These are phyloP conservation scores for Cecidostiba fungosa DNA, from an alignment of 2,888 invertebrate species.

Conservation along the genomic window DNA sequence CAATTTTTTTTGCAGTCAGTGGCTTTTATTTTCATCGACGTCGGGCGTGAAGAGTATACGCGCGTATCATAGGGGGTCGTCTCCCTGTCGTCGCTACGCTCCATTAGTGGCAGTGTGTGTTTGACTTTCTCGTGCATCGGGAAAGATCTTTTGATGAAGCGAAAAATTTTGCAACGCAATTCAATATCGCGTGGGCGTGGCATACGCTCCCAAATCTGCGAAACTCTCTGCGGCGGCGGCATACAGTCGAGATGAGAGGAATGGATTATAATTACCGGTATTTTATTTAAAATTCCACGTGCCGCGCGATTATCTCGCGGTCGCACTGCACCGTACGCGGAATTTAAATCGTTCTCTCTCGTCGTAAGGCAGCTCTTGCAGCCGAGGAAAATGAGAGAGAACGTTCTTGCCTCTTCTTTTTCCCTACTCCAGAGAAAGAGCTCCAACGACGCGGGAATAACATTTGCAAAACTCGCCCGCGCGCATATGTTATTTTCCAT, in stretches of 20 bases:
- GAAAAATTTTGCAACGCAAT: too few species aligned
- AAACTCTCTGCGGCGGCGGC: background rate
- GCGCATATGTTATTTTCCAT: conserved; percentile 57
- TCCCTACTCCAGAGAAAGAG: conserved; percentile 9
- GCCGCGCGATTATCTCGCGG: conserved; percentile 70
- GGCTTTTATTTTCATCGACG: background rate
- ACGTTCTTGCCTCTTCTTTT: conserved; percentile 39
- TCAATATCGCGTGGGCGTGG: conserved; percentile 25
- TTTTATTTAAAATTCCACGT: conserved; percentile 71
- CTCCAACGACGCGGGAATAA: conserved; percentile 56
- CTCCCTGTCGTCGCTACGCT: background rate
- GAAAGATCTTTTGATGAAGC: too few species aligned
- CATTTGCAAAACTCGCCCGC: conserved; percentile 57
- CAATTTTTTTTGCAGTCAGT: background rate
- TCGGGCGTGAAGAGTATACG: background rate
- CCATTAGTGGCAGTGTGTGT: background rate
- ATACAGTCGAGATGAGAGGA: conserved; percentile 23
- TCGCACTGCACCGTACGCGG: conserved; percentile 66
- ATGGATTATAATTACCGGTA: conserved; percentile 69
- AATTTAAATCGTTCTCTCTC: conserved; percentile 70
- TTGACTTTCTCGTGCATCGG: background rate
- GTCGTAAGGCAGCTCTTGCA: conserved; percentile 64
- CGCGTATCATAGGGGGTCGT: background rate
- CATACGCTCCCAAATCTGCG: background rate
- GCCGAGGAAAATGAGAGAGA: conserved; percentile 30